Evolutionary conservation across 2,888 invertebrate species (phyloP), one percentile per base, ranked within the genome.

Genomic region (Epinotia ramella): DNA sequence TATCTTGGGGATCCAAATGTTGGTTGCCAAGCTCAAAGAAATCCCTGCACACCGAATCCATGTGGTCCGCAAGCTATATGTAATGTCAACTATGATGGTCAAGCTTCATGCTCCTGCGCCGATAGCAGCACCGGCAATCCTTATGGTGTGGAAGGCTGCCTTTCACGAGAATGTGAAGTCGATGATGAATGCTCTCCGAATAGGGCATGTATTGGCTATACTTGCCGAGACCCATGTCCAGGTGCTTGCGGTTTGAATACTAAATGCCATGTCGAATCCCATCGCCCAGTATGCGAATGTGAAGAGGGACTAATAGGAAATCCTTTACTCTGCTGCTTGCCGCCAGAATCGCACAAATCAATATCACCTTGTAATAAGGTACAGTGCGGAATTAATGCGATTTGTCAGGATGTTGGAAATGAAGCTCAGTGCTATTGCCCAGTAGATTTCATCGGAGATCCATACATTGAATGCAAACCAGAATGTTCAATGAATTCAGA

Each of bases 401-500:
- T 97, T 77, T 98, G 98, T 84, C 96, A 96, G 86, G 95, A 97
- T 77, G 89, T 96, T 68, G 95, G 95, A 65, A 95, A 96, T 76
- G 93, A 96, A 81, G 97, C 97, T 18, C 95, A 97, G 33, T 98
- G 98, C 87, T 96, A 96, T 0, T 98, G 98, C 84, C 91, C 96
- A 64, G 95, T 96, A 11, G 96, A 97, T 78, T 97, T 97, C 85
- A 90, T 96, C 76, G 98, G 98, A 12, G 97, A 98, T 92, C 98
- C 98, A 3, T 96, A 96, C 79, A 91, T 95, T 70, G 97, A 97
- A 81, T 98, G 96, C 86, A 95, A 95, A 84, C 97, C 97, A 33
- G 97, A 98, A 91, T 97, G 98, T 88, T 95, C 96, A n/a, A 95
- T 97, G 82, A 97, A 98, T 88, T 96, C 97, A 0, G 98, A 98